Conservation (phyloP, 2,113 vertebrate species). For the Hippocampus mohnikei region DNA sequence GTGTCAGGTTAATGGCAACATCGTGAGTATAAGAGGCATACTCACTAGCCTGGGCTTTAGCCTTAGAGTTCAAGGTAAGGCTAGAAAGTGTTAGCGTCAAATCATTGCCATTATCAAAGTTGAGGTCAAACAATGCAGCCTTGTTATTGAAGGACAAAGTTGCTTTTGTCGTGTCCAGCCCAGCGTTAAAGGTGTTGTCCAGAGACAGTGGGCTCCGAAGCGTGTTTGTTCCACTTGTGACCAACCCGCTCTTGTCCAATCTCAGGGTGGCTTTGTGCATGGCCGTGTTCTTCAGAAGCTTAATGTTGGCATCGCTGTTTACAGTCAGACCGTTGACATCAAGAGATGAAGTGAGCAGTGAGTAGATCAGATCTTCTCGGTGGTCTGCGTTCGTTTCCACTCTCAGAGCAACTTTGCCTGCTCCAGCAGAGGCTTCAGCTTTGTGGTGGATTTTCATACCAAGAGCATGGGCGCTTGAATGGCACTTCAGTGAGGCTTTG, state of each 20-base stretch:
- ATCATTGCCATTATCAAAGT: conserved; percentile 74
- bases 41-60: conserved; percentile 70
- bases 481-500: conserved; percentile 75
- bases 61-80: conserved; percentile 77
- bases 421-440: conserved; percentile 74
- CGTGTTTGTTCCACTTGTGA: conserved; percentile 77
- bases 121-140: conserved; percentile 74
- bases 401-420: conserved; percentile 69
- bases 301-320: conserved; percentile 70
- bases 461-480: conserved; percentile 71
- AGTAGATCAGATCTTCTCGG: conserved; percentile 67
- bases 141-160: conserved; percentile 73
- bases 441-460: conserved; percentile 73
- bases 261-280: conserved; percentile 79
- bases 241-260: conserved; percentile 75
- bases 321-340: conserved; percentile 72
- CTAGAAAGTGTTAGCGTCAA: conserved; percentile 74
- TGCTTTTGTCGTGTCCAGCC: conserved; percentile 72
- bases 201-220: conserved; percentile 77
- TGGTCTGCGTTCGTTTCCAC: conserved; percentile 77
- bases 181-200: conserved; percentile 79
- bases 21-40: conserved; percentile 80
- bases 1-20: conserved; percentile 75
- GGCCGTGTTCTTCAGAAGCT: conserved; percentile 72
- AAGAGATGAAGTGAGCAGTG: conserved; percentile 74